phyloP scores from a whole-genome alignment of 1,140 invertebrate genomes.

The Polyergus mexicanus region DNA sequence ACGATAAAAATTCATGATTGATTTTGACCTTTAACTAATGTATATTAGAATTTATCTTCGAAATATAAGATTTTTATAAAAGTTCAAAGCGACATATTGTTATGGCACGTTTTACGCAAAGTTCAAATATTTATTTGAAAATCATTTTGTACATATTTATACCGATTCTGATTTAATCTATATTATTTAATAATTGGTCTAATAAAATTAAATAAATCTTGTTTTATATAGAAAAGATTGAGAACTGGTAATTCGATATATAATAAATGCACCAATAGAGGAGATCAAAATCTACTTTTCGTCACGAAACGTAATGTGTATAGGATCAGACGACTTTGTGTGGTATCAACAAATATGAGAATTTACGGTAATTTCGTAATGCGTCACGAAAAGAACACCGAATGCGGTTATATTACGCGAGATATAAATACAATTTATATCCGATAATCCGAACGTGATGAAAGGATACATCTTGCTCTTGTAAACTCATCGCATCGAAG shows the following conservation, averaged over 20 bases:
- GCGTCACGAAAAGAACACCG: background rate
- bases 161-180: background rate
- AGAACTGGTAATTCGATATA: background rate
- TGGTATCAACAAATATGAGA: background rate
- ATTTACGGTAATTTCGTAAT: background rate
- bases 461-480: background rate
- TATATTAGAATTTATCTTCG: background rate
- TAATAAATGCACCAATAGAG: background rate
- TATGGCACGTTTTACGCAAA: background rate
- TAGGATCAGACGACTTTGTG: background rate
- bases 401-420: background rate
- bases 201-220: background rate
- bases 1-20: background rate
- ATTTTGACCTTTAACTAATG: background rate
- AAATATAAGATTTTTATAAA: background rate
- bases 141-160: background rate
- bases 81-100: background rate
- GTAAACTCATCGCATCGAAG: background rate
- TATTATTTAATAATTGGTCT: background rate
- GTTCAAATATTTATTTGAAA: background rate
- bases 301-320: background rate
- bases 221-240: background rate
- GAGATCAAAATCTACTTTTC: background rate
- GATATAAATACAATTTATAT: slow-evolving; percentile 8
- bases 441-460: background rate